A percentile compares a stretch with the other conserved stretches of the same genome.
Evolutionary conservation across 2,888 invertebrate species (phyloP).

Genomic region (Ophonus ardosiacus): DNA sequence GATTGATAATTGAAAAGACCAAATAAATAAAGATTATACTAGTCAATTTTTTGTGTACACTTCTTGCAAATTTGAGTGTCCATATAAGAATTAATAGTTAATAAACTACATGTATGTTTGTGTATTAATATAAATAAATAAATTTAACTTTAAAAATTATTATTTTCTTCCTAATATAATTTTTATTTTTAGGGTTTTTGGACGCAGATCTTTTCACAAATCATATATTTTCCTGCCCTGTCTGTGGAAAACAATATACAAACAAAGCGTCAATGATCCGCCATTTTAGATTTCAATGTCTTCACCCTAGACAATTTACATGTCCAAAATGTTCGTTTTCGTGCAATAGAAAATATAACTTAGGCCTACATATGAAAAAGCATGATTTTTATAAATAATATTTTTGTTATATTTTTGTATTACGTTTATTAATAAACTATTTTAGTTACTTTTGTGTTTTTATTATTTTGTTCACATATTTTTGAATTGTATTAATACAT

Average conservation of each 20-base stretch:
- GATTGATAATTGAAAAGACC: no score
- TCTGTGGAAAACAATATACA: constrained; percentile 28
- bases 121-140: constrained; percentile 10
- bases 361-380: constrained; percentile 45
- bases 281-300: constrained; percentile 46
- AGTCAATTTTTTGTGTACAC: not conserved
- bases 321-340: constrained; percentile 25
- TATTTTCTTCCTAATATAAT: constrained; percentile 11
- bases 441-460: not conserved
- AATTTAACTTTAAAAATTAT: not conserved
- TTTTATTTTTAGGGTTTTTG: constrained; percentile 31
- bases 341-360: constrained; percentile 47
- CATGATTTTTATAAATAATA: constrained; percentile 13
- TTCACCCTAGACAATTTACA: constrained; percentile 41
- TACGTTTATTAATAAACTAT: constrained; percentile 2
- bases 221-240: constrained; percentile 8
- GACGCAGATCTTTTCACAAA: constrained; percentile 27
- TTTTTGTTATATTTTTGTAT: constrained; percentile 7
- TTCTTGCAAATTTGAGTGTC: not conserved
- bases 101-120: not conserved
- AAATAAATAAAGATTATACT: not conserved
- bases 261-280: constrained; percentile 49
- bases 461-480: constrained; percentile 1
- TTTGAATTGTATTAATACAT: constrained; percentile 40
- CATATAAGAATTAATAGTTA: not conserved